Conservation (phyloP, 2,113 vertebrate genomes). For the Apodemus sylvaticus region DNA sequence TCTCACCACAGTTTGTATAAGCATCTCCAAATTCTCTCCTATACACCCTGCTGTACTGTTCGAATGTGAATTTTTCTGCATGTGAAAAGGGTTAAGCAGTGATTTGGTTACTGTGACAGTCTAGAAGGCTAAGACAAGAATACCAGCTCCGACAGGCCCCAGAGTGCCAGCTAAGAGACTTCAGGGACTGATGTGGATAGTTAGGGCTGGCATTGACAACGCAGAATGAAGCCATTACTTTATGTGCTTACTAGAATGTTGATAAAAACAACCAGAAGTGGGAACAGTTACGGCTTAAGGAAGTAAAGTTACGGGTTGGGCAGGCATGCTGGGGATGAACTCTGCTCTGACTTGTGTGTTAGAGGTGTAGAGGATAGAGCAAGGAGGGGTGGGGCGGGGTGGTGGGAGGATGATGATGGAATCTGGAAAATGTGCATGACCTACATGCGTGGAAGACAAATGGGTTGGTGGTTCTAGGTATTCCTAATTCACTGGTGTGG, state of each 20-base stretch:
- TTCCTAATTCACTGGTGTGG: not conserved
- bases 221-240: not conserved
- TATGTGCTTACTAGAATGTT: not conserved
- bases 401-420: not conserved
- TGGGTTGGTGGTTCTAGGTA: not conserved
- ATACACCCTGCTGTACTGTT: not conserved
- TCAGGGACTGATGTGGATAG: not conserved
- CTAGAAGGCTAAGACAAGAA: not conserved
- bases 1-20: not conserved
- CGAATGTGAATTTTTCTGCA: not conserved
- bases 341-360: not conserved
- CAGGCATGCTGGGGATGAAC: not conserved
- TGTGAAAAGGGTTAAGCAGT: conserved; percentile 12
- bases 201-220: not conserved
- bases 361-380: not conserved
- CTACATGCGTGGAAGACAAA: not conserved
- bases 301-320: not conserved
- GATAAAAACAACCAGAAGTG: not conserved
- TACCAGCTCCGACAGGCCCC: not conserved
- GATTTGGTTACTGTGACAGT: not conserved
- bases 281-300: not conserved
- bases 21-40: not conserved
- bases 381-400: too few relatives aligned
- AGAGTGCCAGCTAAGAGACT: conserved; percentile 17
- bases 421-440: not conserved